Percentiles rank a stretch among this genome's conserved stretches.
phyloP scores from a whole-genome alignment of 2,113 vertebrate species.

The Saccopteryx bilineata region DNA sequence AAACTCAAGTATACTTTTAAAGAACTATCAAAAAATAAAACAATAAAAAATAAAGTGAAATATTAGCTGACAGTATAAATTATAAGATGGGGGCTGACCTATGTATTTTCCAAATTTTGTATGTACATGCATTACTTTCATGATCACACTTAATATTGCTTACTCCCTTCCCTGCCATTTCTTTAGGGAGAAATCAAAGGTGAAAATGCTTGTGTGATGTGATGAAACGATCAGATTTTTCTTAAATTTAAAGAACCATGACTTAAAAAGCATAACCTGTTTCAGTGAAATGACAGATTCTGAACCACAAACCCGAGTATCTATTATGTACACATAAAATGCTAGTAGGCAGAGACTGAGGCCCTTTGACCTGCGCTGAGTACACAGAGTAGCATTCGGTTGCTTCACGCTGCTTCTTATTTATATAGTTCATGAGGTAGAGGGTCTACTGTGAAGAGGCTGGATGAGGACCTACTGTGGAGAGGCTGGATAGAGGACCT shows the following conservation, averaged over 20 bases:
- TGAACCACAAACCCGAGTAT: neutral
- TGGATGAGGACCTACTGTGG: neutral
- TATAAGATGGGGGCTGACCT: neutral
- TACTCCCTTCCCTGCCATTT: neutral
- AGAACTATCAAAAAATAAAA: slow-evolving; percentile 1
- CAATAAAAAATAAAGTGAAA: neutral
- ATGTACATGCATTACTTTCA: neutral
- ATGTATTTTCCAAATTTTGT: neutral
- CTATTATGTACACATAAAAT: neutral
- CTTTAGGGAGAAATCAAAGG: slow-evolving; percentile 18
- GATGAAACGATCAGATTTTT: neutral
- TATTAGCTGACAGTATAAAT: neutral
- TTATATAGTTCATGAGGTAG: neutral
- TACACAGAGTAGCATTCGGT: neutral
- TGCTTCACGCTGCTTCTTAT: neutral
- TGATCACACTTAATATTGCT: neutral
- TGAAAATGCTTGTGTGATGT: neutral
- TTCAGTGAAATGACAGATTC: slow-evolving; percentile 8
- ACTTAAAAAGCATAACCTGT: neutral
- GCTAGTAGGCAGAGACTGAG: neutral
- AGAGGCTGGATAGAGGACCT: neutral
- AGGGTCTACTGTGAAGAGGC: neutral
- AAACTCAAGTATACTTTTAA: neutral
- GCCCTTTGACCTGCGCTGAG: neutral
- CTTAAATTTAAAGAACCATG: slow-evolving; percentile 24